Evolutionary conservation across 2,888 invertebrate species (phyloP).

Genomic region (Dryobotodes eremita): DNA sequence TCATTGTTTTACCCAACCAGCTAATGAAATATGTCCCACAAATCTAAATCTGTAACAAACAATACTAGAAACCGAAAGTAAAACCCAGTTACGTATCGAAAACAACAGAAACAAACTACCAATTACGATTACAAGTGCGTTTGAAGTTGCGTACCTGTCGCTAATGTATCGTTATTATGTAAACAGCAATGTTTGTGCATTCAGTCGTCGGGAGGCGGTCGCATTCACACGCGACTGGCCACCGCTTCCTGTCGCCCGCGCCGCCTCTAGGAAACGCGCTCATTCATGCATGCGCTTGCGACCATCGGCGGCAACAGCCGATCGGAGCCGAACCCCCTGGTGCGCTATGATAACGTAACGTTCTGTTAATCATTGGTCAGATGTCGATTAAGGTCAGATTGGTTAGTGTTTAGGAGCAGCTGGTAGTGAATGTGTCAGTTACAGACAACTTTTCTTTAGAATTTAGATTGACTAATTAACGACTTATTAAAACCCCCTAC

Average conservation of each 20-base stretch:
- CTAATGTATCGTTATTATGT: constrained; percentile 54
- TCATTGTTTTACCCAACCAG: constrained; percentile 20
- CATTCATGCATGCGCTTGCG: constrained; percentile 67
- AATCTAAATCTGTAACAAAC: constrained; percentile 15
- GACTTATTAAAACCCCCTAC: not conserved
- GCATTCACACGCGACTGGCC: constrained; percentile 54
- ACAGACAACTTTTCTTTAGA: not conserved
- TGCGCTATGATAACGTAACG: constrained; percentile 35
- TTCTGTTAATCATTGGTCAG: constrained; percentile 12
- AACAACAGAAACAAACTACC: constrained; percentile 32
- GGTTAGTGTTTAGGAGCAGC: constrained; percentile 2
- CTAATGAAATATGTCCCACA: constrained; percentile 18
- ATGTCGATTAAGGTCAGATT: constrained; percentile 1
- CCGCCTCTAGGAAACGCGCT: constrained; percentile 66
- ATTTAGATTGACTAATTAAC: not conserved
- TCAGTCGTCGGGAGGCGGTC: constrained; percentile 52
- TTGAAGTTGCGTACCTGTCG: constrained; percentile 45
- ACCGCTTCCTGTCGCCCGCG: constrained; percentile 65
- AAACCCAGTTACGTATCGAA: constrained; percentile 21
- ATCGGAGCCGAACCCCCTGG: constrained; percentile 42
- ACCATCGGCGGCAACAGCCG: constrained; percentile 23
- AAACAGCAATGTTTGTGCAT: constrained; percentile 55
- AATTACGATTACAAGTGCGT: constrained; percentile 50
- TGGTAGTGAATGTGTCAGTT: not conserved
- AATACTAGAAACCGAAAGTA: constrained; percentile 42